A percentile compares a stretch with the other conserved stretches of the same genome.
These are phyloP conservation scores for Lottia gigantea DNA, from an alignment of 2,888 invertebrate genomes.

Conservation along the genomic window DNA sequence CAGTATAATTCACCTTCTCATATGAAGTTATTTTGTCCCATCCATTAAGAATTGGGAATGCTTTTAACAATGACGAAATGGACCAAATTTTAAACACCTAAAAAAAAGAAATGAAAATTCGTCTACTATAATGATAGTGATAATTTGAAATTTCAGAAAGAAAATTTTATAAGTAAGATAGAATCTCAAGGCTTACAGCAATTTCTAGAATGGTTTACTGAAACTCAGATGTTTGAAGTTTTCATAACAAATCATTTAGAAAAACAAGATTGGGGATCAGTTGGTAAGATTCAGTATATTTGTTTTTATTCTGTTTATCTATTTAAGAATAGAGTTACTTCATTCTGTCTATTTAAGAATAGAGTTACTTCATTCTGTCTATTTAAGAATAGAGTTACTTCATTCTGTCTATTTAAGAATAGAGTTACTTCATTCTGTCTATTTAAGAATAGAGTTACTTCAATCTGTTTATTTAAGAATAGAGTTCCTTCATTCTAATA, in stretches of 20 bases:
- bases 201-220: constrained; percentile 87
- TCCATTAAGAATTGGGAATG: no score
- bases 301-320: neutral
- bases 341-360: neutral
- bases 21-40: no score
- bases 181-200: constrained; percentile 73
- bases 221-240: constrained; percentile 86
- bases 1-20: no score
- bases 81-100: no score
- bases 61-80: no score
- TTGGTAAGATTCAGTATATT: constrained; percentile 35
- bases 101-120: no score
- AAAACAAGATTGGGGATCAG: constrained; percentile 41
- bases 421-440: neutral
- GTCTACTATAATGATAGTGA: constrained; percentile 7
- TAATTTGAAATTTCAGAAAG: constrained; percentile 74
- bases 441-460: neutral
- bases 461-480: neutral
- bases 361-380: no score
- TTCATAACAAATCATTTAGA: constrained; percentile 68
- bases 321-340: neutral
- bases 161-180: constrained; percentile 77
- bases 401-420: neutral
- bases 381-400: neutral
- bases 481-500: no score